phyloP scores from a whole-genome alignment of 2,113 vertebrate genomes.

The Peromyscus polionotus region DNA sequence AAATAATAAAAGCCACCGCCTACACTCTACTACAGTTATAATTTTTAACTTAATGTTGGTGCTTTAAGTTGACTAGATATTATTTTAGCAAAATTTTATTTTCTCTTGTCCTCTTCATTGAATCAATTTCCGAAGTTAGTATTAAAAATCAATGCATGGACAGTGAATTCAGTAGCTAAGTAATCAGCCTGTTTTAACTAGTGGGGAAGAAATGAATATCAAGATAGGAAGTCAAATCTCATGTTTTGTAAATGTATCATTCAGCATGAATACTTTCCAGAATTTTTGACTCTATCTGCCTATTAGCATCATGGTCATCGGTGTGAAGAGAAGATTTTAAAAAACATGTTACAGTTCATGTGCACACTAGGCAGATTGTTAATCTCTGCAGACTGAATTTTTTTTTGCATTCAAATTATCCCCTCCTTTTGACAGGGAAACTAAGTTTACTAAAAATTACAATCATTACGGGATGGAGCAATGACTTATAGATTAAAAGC shows the following conservation, averaged over 20 bases:
- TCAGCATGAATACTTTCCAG: neutral
- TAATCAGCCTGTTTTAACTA: constrained; percentile 1
- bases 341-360: neutral
- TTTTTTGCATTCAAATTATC: neutral
- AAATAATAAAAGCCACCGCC: constrained; percentile 65
- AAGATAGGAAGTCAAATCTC: neutral
- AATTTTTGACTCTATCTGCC: neutral
- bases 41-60: constrained; percentile 35
- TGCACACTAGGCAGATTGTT: constrained; percentile 22
- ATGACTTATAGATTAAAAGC: neutral
- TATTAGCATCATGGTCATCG: neutral
- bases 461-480: no score
- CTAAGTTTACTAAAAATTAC: neutral
- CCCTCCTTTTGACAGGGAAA: neutral
- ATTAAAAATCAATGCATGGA: neutral
- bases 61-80: constrained; percentile 42
- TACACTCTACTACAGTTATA: constrained; percentile 55
- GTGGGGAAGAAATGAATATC: neutral
- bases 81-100: constrained; percentile 54
- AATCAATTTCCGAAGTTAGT: neutral
- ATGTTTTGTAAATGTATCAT: neutral
- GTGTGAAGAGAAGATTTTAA: neutral
- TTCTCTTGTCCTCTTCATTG: constrained; percentile 18
- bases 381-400: neutral
- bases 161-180: neutral